phyloP scores from a whole-genome alignment of 2,797 vertebrate genomes.

The Melopsittacus undulatus region DNA sequence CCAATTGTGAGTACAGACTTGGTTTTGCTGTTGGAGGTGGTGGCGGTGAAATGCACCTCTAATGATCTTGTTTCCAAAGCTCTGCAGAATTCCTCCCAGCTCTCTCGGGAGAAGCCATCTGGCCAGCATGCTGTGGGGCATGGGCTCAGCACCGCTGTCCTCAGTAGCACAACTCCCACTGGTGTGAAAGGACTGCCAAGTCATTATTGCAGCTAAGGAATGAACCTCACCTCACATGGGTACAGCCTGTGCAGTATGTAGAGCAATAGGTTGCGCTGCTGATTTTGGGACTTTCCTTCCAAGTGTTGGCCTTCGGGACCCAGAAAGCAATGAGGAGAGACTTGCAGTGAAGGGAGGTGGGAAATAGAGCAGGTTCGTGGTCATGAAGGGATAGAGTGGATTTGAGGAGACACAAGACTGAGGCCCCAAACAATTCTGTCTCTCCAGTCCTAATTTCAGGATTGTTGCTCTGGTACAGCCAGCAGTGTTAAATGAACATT shows the following conservation, averaged over 20 bases:
- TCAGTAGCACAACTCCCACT: background rate
- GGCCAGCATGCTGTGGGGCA: background rate
- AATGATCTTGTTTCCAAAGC: background rate
- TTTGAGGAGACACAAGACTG: background rate
- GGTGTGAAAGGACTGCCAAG: background rate
- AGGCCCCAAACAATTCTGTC: rapidly evolving
- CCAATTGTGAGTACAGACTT: background rate
- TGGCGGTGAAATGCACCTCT: background rate
- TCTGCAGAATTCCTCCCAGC: background rate
- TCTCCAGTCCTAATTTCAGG: background rate
- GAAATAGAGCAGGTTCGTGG: background rate
- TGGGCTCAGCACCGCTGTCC: rapidly evolving
- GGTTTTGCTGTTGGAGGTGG: background rate
- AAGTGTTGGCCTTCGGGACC: background rate
- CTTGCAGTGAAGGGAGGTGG: background rate
- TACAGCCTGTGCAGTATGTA: rapidly evolving
- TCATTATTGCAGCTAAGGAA: background rate
- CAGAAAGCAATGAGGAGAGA: background rate
- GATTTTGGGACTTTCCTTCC: background rate
- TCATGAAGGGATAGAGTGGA: rapidly evolving
- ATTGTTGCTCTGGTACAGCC: background rate
- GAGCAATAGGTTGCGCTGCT: background rate
- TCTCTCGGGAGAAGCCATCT: background rate
- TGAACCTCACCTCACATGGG: rapidly evolving
- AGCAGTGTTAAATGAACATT: background rate